These are phyloP conservation scores for Monodelphis domestica DNA, from an alignment of 2,797 vertebrate genomes.

Conservation along the genomic window DNA sequence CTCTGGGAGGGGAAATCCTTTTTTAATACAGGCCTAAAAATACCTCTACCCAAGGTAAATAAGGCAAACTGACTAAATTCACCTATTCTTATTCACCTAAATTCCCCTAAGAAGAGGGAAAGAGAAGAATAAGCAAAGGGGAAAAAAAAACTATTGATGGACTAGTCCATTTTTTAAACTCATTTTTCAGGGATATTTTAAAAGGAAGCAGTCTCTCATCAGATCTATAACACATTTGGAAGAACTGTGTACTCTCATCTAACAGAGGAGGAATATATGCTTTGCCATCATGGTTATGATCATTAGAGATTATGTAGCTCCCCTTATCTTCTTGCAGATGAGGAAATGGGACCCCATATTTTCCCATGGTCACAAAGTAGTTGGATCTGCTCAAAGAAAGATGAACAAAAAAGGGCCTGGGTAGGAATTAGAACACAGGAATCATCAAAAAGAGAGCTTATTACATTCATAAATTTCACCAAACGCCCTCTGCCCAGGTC, in stretches of 20 bases:
- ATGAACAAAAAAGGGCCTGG: not conserved
- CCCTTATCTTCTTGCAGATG: slow-evolving; percentile 19
- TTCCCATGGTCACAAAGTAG: not conserved
- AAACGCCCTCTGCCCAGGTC: not conserved
- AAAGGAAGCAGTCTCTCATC: not conserved
- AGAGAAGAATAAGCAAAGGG: not conserved
- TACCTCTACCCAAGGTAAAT: not conserved
- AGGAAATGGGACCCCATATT: not conserved
- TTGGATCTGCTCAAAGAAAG: not conserved
- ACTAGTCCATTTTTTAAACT: not conserved
- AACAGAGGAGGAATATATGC: not conserved
- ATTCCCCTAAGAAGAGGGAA: not conserved
- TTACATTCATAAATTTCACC: too few species aligned
- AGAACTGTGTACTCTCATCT: slow-evolving; percentile 16
- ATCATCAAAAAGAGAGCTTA: not conserved
- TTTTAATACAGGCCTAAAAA: not conserved
- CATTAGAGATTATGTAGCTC: not conserved
- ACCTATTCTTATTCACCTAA: not conserved
- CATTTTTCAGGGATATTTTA: not conserved
- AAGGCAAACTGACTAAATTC: not conserved
- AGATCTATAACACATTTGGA: not conserved
- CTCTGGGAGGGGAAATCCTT: not conserved
- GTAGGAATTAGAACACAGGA: not conserved
- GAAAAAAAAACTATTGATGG: not conserved
- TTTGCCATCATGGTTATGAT: not conserved